Conservation (phyloP, 2,797 vertebrate genomes). For the Dallia pectoralis region DNA sequence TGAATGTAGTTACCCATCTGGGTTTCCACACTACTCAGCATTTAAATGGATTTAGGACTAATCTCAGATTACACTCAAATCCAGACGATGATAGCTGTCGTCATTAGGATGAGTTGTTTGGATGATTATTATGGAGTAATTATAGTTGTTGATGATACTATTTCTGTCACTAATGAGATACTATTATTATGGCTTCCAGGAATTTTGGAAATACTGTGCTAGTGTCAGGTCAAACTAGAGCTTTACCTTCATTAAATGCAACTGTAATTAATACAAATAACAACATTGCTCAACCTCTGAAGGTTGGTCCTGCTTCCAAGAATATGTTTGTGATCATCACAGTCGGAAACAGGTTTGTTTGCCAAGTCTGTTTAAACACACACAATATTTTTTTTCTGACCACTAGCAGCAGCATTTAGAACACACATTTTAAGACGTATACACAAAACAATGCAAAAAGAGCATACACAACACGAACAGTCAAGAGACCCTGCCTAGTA, state of each 20-base stretch:
- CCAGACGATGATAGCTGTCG: slow-evolving; percentile 5
- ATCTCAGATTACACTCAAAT: slow-evolving; percentile 21
- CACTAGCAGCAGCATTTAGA: too few species aligned
- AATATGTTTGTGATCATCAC: not conserved
- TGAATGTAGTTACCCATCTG: not conserved
- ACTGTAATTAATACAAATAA: not conserved
- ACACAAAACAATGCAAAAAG: too few species aligned
- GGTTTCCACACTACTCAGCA: slow-evolving; percentile 51
- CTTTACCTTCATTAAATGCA: not conserved
- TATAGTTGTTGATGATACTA: slow-evolving; percentile 3
- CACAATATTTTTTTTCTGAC: too few species aligned
- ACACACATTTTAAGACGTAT: too few species aligned
- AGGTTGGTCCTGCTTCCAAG: not conserved
- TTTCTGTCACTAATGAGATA: slow-evolving; percentile 6
- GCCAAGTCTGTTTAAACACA: too few species aligned
- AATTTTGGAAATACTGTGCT: not conserved
- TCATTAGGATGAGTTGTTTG: not conserved
- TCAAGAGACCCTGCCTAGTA: too few species aligned
- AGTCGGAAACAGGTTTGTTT: too few species aligned
- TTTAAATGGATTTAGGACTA: slow-evolving; percentile 35
- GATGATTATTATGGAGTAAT: slow-evolving; percentile 2
- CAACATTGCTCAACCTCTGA: not conserved
- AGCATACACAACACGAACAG: too few species aligned
- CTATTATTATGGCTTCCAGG: not conserved
- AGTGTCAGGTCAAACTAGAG: not conserved